phyloP scores from a whole-genome alignment of 1,140 invertebrate genomes.

The Lucilia sericata region DNA sequence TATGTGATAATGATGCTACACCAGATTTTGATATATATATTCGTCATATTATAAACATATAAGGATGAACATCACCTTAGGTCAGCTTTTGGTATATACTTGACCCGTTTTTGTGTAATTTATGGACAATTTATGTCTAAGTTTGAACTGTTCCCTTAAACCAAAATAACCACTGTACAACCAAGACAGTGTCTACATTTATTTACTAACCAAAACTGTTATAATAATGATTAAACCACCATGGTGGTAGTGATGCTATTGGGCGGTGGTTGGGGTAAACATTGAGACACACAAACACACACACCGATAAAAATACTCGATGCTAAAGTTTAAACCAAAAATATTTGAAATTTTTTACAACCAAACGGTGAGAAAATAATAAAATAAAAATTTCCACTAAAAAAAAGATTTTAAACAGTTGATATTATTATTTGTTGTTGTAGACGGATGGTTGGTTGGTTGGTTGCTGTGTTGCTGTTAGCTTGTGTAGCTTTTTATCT shows the following conservation, averaged over 20 bases:
- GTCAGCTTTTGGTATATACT: no score
- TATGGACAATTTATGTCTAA: no score
- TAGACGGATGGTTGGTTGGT: background rate
- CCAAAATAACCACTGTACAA: background rate
- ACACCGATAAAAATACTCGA: background rate
- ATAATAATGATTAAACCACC: background rate
- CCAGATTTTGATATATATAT: no score
- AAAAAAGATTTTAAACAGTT: constrained; percentile 6
- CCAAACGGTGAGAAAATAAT: constrained; percentile 19
- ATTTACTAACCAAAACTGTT: constrained; percentile 6
- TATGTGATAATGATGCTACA: no score
- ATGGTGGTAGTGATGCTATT: background rate
- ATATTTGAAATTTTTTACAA: constrained; percentile 2
- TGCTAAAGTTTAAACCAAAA: background rate
- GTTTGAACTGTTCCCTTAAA: no score
- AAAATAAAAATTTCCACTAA: constrained; percentile 13
- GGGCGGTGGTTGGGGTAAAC: background rate
- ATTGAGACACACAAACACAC: background rate
- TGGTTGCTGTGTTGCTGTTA: no score
- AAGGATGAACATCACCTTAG: no score
- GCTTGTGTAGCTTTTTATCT: background rate
- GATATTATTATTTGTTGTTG: background rate
- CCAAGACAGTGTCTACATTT: background rate
- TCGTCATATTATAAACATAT: no score
- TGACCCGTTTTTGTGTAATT: no score